Base-by-base conservation (phyloP, 1,140 invertebrate species). In the Brevipalpus yothersi region DNA sequence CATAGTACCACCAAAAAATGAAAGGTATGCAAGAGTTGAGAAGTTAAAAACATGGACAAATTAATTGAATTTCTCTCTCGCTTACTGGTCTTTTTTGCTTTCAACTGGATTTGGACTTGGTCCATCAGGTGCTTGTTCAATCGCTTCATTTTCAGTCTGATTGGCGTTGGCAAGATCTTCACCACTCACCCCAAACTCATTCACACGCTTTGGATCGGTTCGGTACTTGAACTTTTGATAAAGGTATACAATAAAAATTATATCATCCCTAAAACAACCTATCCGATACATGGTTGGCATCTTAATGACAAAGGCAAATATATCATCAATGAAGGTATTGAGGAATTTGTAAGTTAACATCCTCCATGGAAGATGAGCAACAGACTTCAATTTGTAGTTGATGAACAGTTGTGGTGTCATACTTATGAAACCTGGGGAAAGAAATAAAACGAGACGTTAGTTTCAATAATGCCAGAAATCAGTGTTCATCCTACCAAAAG, bases 301-400 rank as follows among this genome's bases (percentile, higher is more conserved):
- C 75, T 94, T 94, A 63, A 98, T 97, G 59, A 98, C 89, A 78
- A 98, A 98, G 60, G 94, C 94, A 77, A 98, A 98, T 65, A 98
- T 91, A 73, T 98, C 94, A 75, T 98, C 94, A 68, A 98, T 97
- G 69, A 98, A 98, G 3, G 94, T 98, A 71, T 98, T 98, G n/a
- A 98, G 78, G 70, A 94, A 96, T 77, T 98, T 98, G 69, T 98
- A 98, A 13, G 91, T 93, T 78, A 98, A 81, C 93, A 97, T 98
- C 58, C 94, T 77, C 93, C 94, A 98, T 4, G 94, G 94, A 62
- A 98, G 75, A 76, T 98, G 94, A 11, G 94, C 94, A 0, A 98
- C 93, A 19, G 92, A 97, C 70, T 98, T 97, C 53, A 98, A 70
- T 74, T 98, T 98, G 71, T 98, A 98, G 72, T 98, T 98, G 62